Percentiles rank a stretch among this genome's conserved stretches.
Evolutionary conservation across 1,140 invertebrate genomes (phyloP).

Genomic region (Saxidomus purpurata): DNA sequence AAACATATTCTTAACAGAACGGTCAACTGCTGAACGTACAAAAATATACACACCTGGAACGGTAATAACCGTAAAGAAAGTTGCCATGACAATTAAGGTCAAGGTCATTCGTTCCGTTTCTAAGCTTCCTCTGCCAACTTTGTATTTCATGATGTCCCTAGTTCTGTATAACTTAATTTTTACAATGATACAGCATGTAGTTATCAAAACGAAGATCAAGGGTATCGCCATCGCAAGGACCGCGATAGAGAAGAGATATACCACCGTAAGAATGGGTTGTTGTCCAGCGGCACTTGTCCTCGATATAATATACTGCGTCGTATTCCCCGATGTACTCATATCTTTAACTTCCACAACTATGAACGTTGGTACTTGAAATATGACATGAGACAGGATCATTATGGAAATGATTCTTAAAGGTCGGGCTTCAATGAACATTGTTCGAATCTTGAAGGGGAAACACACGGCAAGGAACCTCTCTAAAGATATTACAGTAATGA

Average conservation of each 20-base stretch:
- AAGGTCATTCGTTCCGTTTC: conserved; percentile 2
- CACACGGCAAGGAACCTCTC: not conserved
- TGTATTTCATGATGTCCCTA: not conserved
- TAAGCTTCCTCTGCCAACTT: not conserved
- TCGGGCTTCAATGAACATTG: not conserved
- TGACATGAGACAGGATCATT: not conserved
- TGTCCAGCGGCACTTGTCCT: not conserved
- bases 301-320: not conserved
- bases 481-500: conserved; percentile 1
- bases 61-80: not conserved
- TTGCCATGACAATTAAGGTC: not conserved
- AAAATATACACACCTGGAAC: not conserved
- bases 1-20: not conserved
- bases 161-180: not conserved
- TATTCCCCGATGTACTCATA: not conserved
- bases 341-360: not conserved
- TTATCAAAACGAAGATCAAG: not conserved
- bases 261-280: not conserved
- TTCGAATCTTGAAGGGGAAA: not conserved
- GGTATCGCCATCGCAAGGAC: not conserved
- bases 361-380: not conserved
- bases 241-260: not conserved
- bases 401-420: not conserved
- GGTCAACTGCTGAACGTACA: not conserved
- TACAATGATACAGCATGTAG: not conserved